Conservation (phyloP, 2,113 vertebrate species). For the Poecile atricapillus region DNA sequence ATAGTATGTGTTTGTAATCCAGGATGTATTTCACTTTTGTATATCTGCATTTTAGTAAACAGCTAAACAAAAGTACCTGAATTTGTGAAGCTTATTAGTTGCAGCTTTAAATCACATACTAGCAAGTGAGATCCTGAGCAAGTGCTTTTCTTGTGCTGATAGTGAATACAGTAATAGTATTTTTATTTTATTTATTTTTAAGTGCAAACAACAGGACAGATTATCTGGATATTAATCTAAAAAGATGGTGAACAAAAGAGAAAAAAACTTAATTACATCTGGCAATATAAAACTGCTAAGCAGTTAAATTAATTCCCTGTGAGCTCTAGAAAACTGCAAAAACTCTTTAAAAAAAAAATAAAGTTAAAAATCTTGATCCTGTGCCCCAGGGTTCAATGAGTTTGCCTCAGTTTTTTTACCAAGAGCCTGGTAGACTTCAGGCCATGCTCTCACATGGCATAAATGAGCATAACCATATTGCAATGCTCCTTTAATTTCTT, state of each 20-base stretch:
- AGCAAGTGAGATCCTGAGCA: neutral
- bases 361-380: neutral
- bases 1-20: neutral
- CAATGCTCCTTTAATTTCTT: neutral
- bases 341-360: neutral
- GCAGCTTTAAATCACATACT: neutral
- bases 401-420: neutral
- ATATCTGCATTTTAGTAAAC: neutral
- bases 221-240: neutral
- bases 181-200: neutral
- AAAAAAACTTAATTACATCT: neutral
- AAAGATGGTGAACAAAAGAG: neutral
- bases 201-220: neutral
- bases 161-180: neutral
- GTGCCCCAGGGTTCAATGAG: neutral
- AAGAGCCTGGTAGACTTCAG: neutral
- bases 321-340: neutral
- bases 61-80: neutral
- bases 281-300: neutral
- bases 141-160: neutral
- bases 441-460: neutral
- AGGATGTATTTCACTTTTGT: neutral
- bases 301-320: neutral
- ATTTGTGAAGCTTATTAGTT: neutral
- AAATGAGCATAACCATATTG: neutral